These are phyloP conservation scores for Leptinotarsa defecta DNA, from an alignment of 1,140 invertebrate species.

Conservation along the genomic window DNA sequence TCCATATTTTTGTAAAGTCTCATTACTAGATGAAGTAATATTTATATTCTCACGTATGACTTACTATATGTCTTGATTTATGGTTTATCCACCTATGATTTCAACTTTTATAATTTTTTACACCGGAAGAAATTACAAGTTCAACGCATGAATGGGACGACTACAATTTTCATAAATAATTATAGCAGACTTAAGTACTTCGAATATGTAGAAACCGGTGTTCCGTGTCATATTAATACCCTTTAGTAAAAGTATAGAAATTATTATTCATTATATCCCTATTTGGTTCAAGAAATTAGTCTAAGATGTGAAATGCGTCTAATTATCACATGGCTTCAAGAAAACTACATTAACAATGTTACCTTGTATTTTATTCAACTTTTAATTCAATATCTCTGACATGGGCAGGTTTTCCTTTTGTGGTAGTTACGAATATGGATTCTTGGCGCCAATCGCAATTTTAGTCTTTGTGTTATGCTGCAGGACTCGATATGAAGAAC, in stretches of 20 bases:
- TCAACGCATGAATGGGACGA: background rate
- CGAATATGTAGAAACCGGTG: conserved; percentile 5
- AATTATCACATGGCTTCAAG: background rate
- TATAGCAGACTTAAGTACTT: background rate
- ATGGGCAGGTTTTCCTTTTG: background rate
- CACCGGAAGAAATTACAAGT: conserved; percentile 10
- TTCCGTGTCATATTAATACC: conserved; percentile 15
- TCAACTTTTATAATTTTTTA: background rate
- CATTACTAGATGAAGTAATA: too few relatives aligned
- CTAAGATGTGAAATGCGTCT: background rate
- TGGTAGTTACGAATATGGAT: conserved; percentile 3
- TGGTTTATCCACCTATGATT: too few relatives aligned
- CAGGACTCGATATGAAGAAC: too few relatives aligned
- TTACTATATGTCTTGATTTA: too few relatives aligned
- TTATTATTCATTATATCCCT: conserved; percentile 16
- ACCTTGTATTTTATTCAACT: too few relatives aligned
- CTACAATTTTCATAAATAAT: conserved; percentile 12
- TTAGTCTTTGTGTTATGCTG: too few relatives aligned
- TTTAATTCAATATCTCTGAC: too few relatives aligned
- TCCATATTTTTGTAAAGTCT: too few relatives aligned
- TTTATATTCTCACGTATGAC: too few relatives aligned
- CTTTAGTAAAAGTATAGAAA: background rate
- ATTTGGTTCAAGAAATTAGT: conserved; percentile 1
- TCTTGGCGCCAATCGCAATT: background rate
- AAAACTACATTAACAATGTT: too few relatives aligned